A percentile compares a stretch with the other conserved stretches of the same genome.
Evolutionary conservation across 2,888 invertebrate species (phyloP).

Genomic region (Synergus itoensis): DNA sequence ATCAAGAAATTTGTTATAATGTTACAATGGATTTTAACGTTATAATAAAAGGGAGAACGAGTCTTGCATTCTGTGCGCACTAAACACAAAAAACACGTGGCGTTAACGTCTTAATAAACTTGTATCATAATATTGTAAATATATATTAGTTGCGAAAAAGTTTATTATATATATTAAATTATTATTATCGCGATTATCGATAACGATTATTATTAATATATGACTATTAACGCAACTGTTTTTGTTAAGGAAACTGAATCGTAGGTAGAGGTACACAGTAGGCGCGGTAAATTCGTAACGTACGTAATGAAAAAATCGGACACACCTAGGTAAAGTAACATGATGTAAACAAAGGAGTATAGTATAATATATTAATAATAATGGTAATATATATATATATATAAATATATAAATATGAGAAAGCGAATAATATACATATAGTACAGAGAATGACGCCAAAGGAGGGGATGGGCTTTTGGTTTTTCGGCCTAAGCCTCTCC

Average conservation of each 20-base stretch:
- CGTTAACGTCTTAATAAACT: slow-evolving; percentile 50
- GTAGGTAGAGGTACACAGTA: slow-evolving; percentile 56
- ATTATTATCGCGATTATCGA: slow-evolving; percentile 61
- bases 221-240: slow-evolving; percentile 57
- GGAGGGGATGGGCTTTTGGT: slow-evolving; percentile 10
- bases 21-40: not conserved
- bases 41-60: slow-evolving; percentile 24
- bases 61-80: slow-evolving; percentile 34
- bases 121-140: slow-evolving; percentile 73
- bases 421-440: slow-evolving; percentile 38
- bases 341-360: slow-evolving; percentile 62
- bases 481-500: slow-evolving; percentile 20
- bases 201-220: slow-evolving; percentile 59
- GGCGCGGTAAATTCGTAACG: slow-evolving; percentile 56
- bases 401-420: slow-evolving; percentile 40
- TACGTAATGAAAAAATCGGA: slow-evolving; percentile 57
- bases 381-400: slow-evolving; percentile 57
- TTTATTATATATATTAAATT: slow-evolving; percentile 65
- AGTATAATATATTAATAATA: slow-evolving; percentile 69
- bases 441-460: slow-evolving; percentile 25
- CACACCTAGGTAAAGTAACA: slow-evolving; percentile 59
- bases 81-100: slow-evolving; percentile 30
- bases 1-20: not conserved
- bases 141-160: slow-evolving; percentile 67
- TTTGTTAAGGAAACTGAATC: slow-evolving; percentile 55